Evolutionary conservation across 2,888 invertebrate species (phyloP), one percentile per base, ranked within the genome.

Genomic region (Blomia tropicalis): DNA sequence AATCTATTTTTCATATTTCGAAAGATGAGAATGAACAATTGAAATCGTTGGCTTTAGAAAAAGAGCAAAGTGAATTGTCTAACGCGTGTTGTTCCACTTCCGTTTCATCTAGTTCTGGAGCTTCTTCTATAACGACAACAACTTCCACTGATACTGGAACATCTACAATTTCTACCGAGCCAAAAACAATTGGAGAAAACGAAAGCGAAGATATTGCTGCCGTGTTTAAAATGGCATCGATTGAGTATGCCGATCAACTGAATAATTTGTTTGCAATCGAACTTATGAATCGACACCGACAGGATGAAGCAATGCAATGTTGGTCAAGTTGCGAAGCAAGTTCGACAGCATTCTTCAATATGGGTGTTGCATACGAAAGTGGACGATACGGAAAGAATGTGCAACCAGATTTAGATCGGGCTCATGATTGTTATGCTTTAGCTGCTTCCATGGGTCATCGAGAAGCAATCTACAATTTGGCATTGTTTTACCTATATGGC

Each of bases 331-430:
- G 59, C 32, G 53, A 59, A 31, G n/a, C 30, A 4, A 53, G 22
- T 31, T 25, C 63, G 2, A 30, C 27, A 25, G 63, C 63, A 7
- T 32, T 63, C 14, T 63, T 63, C n/a, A 63, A 63, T 43, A 32
- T 63, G 53, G 63, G 63, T 23, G 59, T 63, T 11, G 63, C 59
- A 5, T 63, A 53, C 23, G 63, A 63, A 43, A 59, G 36, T 23
- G 63, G 63, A 1, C 19, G 17, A 4, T 29, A 59, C 30, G 47
- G 59, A 25, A 41, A n/a, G 22, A 53, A 54, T 25, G 63, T 29
- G 4, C 17, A 17, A 23, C 36, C 41, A 11, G 59, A 63, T 30
- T n/a, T 59, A n/a, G 58, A 36, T 19, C 11, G 7, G 2, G 63
- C 63, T 4, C 58, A 29, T 27, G 25, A 60, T 27, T 59, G 58